Percentiles rank a stretch among this genome's conserved stretches.
phyloP scores from a whole-genome alignment of 2,888 invertebrate genomes.

The Ceramica pisi region DNA sequence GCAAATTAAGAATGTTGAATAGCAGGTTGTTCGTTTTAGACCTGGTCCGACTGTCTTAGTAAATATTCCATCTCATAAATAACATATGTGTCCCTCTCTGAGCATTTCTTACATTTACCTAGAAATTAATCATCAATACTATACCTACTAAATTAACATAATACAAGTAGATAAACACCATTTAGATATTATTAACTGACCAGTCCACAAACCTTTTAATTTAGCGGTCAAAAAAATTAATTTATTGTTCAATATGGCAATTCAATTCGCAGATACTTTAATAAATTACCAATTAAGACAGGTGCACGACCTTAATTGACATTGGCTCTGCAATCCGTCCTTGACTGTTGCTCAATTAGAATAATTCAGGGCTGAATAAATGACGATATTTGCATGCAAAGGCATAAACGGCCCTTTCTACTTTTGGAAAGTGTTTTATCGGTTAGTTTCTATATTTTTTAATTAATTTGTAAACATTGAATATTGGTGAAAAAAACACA shows the following conservation, averaged over 20 bases:
- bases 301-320: conserved; percentile 71
- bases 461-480: too few relatives aligned
- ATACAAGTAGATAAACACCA: neutral
- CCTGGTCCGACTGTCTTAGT: neutral
- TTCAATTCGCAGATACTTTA: neutral
- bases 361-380: conserved; percentile 28
- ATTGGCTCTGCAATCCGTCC: conserved; percentile 64
- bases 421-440: too few relatives aligned
- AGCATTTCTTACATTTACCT: neutral
- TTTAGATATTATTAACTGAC: neutral
- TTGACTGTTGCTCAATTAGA: conserved; percentile 64
- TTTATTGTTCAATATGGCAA: neutral
- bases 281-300: conserved; percentile 1
- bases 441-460: too few relatives aligned
- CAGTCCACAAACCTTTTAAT: neutral
- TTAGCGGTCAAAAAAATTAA: neutral
- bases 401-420: too few relatives aligned
- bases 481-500: too few relatives aligned
- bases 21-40: neutral
- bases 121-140: neutral
- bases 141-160: neutral
- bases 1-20: conserved; percentile 10
- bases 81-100: neutral
- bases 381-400: neutral
- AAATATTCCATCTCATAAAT: neutral